Base-by-base conservation (phyloP, 2,888 invertebrate genomes). In the Ommatoiulus sabulosus region DNA sequence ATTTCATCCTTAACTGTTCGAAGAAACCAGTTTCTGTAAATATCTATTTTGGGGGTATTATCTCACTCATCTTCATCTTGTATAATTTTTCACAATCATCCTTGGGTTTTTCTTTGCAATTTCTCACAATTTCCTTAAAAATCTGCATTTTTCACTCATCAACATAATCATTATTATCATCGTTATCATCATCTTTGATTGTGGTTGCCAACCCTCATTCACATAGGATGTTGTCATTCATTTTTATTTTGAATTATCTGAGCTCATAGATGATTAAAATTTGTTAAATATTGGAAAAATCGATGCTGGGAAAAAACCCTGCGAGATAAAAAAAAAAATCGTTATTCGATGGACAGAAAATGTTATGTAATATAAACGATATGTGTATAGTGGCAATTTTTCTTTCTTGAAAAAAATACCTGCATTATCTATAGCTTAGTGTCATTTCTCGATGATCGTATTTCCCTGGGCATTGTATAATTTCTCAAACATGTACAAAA, bases 241-340 rank as follows among this genome's bases (percentile, higher is more conserved):
- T 80, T 80, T 80, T 80, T 80, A 80, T 80, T 80, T 80, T 35
- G 10, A 48, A 86, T 46, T 86, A 86, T 7, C 44, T 20, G 48
- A 86, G 48, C 44, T 46, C 44, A 86, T 46, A 46, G 48, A 86
- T 86, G 44, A 86, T 44, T 24, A 86, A 86, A 86, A 86, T 17
- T 44, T 86, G 86, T 46, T 86, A 48, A 86, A 86, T 46, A 86
- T 86, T 86, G 86, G 20, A 48, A 86, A 44, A 86, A 46, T 86
- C 48, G 44, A 46, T 44, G 44, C 48, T 44, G 86, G 44, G 44
- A n/a, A 85, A 86, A 86, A 44, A 80, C 12, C 80, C 24, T 15
- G 24, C 12, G 80, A 80, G 80, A 80, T 80, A 35, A 80, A 80
- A 80, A 80, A 80, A 80, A 80, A 80, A 80, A 80, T 10, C 80